Conservation (phyloP, 2,888 invertebrate species). For the Orthosia cruda region DNA sequence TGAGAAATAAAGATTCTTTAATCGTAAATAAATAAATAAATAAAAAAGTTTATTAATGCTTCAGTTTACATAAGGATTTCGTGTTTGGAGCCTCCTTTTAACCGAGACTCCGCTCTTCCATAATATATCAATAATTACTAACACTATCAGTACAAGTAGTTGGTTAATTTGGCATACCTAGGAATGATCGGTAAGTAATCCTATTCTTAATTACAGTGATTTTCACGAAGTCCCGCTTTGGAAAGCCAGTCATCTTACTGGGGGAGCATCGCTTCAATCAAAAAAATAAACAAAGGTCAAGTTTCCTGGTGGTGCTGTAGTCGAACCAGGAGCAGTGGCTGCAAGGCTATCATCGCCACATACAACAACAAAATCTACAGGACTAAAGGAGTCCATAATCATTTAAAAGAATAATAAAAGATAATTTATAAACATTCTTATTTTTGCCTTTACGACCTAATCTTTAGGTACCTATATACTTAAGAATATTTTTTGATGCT, state of each 20-base stretch:
- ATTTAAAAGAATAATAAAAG: conserved; percentile 19
- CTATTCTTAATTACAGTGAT: conserved; percentile 63
- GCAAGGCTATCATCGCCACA: conserved; percentile 69
- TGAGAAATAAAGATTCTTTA: too few species aligned
- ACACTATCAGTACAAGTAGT: neutral
- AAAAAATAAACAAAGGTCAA: conserved; percentile 43
- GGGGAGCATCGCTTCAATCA: conserved; percentile 65
- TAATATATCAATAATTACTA: too few species aligned
- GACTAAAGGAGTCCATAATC: conserved; percentile 43
- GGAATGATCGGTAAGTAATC: conserved; percentile 1
- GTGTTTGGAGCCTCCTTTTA: too few species aligned
- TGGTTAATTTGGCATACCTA: too few species aligned
- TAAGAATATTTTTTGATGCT: too few species aligned
- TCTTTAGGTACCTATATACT: too few species aligned
- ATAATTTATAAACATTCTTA: too few species aligned
- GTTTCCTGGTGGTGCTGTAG: conserved; percentile 72
- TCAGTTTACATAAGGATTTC: too few species aligned
- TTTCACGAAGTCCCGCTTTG: conserved; percentile 69
- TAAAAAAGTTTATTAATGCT: too few species aligned
- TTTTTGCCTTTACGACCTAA: too few species aligned
- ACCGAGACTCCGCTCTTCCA: too few species aligned
- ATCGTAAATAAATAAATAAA: too few species aligned
- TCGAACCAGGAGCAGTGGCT: conserved; percentile 67
- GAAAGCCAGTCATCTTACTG: conserved; percentile 72
- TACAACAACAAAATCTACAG: conserved; percentile 9